Percentiles rank a stretch among this genome's conserved stretches.
These are phyloP conservation scores for Nannospalax galili DNA, from an alignment of 2,113 vertebrate genomes.

Conservation along the genomic window DNA sequence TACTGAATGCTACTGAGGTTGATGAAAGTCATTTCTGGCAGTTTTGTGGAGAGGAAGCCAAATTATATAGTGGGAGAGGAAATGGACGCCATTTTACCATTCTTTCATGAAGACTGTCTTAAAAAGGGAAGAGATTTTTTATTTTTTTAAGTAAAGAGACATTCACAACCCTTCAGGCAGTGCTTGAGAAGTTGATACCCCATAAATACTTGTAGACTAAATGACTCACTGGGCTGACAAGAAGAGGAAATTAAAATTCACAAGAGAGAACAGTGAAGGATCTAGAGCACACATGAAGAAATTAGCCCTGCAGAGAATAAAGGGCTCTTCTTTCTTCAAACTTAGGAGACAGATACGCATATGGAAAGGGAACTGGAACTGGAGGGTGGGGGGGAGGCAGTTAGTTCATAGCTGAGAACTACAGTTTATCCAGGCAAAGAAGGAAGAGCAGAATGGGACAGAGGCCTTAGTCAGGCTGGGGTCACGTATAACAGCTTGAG, in stretches of 20 bases:
- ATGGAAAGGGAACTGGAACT: neutral
- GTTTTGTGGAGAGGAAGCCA: neutral
- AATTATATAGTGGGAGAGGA: neutral
- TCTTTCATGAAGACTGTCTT: slow-evolving; percentile 45
- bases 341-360: neutral
- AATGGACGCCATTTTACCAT: neutral
- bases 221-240: neutral
- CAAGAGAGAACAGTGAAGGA: neutral
- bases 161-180: neutral
- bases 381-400: too few species aligned
- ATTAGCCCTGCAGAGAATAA: neutral
- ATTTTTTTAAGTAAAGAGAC: neutral
- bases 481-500: neutral
- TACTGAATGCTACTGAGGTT: neutral
- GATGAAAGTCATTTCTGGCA: neutral
- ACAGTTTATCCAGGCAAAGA: neutral
- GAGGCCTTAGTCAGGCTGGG: neutral
- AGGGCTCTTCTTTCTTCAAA: neutral
- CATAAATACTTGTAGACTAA: neutral
- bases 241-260: neutral
- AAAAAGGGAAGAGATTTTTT: neutral
- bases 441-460: neutral
- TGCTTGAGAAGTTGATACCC: neutral
- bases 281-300: neutral
- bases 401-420: neutral